Evolutionary conservation across 2,888 invertebrate species (phyloP).

Genomic region (Troides oblongomaculatus): DNA sequence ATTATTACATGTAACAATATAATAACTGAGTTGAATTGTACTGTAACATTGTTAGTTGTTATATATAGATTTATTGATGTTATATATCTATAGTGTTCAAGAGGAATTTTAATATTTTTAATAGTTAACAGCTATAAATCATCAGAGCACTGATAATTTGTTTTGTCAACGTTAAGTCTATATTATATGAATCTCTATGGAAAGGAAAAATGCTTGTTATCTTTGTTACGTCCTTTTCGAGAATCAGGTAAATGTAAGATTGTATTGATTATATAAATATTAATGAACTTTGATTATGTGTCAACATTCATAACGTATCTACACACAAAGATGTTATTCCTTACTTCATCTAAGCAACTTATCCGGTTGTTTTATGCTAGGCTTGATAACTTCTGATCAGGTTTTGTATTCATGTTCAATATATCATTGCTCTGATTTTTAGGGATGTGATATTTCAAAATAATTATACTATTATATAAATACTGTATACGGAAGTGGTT

Average conservation of each 20-base stretch:
- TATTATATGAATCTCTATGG: background rate
- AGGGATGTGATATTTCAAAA: background rate
- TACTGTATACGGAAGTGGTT: constrained; percentile 28
- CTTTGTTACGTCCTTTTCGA: background rate
- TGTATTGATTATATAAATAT: too few relatives aligned
- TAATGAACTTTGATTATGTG: too few relatives aligned
- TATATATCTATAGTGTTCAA: background rate
- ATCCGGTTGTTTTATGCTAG: too few relatives aligned
- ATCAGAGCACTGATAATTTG: constrained; percentile 2
- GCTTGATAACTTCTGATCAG: background rate
- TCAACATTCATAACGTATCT: too few relatives aligned
- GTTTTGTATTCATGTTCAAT: background rate
- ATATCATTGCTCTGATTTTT: background rate
- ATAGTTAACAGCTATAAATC: constrained; percentile 4
- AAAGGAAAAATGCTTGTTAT: background rate
- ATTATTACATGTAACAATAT: too few relatives aligned
- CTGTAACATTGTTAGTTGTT: too few relatives aligned
- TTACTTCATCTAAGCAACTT: too few relatives aligned
- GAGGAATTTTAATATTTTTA: background rate
- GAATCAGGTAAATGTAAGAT: background rate
- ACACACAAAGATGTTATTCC: too few relatives aligned
- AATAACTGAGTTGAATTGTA: too few relatives aligned
- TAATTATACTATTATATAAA: constrained; percentile 22
- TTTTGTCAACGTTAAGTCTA: background rate
- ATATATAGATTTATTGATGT: too few relatives aligned